Percentiles rank a stretch among this genome's conserved stretches.
Evolutionary conservation across 2,888 invertebrate species (phyloP).

Genomic region (Cosmorhoe ocellata): DNA sequence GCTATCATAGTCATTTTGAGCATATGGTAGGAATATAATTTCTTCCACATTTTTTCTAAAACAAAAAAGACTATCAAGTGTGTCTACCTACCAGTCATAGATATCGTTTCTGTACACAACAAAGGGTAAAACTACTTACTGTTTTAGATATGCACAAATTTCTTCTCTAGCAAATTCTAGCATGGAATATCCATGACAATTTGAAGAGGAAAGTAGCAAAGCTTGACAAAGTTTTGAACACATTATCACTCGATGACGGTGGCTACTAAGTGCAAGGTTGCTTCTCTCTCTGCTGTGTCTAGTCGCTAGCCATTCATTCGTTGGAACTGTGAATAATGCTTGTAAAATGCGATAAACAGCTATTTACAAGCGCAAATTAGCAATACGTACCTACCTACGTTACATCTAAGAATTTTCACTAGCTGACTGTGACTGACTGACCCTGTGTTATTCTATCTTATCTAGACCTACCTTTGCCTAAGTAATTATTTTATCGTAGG

Average conservation of each 20-base stretch:
- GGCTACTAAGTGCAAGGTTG: too few relatives aligned
- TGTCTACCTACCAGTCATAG: neutral
- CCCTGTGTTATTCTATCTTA: too few relatives aligned
- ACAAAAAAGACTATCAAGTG: constrained; percentile 28
- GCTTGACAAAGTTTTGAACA: constrained; percentile 69
- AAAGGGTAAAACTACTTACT: constrained; percentile 65
- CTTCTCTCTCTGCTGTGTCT: too few relatives aligned
- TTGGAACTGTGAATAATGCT: too few relatives aligned
- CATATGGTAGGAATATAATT: constrained; percentile 89
- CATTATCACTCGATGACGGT: constrained; percentile 8
- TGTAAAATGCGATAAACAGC: too few relatives aligned
- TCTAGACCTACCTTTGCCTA: too few relatives aligned
- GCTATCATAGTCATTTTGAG: constrained; percentile 84
- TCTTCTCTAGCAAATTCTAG: constrained; percentile 86
- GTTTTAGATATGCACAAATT: constrained; percentile 82
- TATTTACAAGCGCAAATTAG: too few relatives aligned
- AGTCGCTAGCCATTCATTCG: too few relatives aligned
- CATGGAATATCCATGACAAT: constrained; percentile 84
- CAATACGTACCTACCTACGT: too few relatives aligned
- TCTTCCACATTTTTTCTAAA: constrained; percentile 84
- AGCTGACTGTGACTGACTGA: too few relatives aligned
- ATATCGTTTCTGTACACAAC: neutral
- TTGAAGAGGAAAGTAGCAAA: constrained; percentile 86
- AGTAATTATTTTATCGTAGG: too few relatives aligned
- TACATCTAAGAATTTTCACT: too few relatives aligned